Evolutionary conservation across 2,797 vertebrate species (phyloP), one percentile per base, ranked within the genome.

Genomic region (Sebastes matsubarae): DNA sequence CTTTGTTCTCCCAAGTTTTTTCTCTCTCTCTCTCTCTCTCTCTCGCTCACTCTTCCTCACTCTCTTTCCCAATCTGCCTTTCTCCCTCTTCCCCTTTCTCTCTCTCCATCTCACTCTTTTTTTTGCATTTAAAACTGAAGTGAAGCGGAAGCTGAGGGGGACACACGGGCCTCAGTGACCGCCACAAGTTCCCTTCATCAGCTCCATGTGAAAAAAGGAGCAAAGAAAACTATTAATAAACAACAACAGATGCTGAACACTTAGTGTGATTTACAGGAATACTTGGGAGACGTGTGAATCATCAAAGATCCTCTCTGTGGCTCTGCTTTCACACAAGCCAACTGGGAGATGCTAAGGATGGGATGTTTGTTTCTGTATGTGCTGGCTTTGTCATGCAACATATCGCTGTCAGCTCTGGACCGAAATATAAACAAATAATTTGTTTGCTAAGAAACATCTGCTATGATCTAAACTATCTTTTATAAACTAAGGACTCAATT

Each of bases 1-100:
- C 96, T 98, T 97, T 97, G 96, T 97, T 97, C 95, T 93, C 93
- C 85, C 86, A 91, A 92, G 92, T 88, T 94, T 95, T 93, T 92
- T 93, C 89, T 91, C 92, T 59, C 61, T 74, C 30, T 76, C 46
- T 32, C 58, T 69, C 70, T 24, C 42, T 32, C 58, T 68, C 70
- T 25, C 81, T 12, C 73, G 6, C 72, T 78, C 77, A 25, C 63
- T 96, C 94, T 94, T 93, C 85, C 90, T 71, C 72, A 64, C 73
- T 64, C 73, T 66, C 67, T 77, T 67, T 67, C 72, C 68, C 68
- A 84, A 68, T 66, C 64, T 81, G 55, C 50, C 60, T 78, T 42
- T 75, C 73, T 81, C 65, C 22, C 59, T 61, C 72, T 63, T 38
- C 57, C 61, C 38, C 27, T 1, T 88, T 65, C 75, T 58, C 75